phyloP scores from a whole-genome alignment of 2,888 invertebrate genomes.

The Trachelus iudaicus region DNA sequence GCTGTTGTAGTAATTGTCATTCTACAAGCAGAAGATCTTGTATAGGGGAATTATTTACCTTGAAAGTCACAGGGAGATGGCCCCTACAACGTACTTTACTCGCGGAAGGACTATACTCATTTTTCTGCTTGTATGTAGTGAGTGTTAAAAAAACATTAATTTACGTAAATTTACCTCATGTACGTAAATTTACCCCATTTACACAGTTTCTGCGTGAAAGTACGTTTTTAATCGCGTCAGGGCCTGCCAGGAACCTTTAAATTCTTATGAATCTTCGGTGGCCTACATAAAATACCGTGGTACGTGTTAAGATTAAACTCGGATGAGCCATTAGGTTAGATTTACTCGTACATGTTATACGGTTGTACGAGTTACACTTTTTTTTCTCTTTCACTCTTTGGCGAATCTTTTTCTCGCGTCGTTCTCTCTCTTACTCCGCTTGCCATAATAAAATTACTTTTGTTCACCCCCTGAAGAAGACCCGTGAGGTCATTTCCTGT shows the following conservation, averaged over 20 bases:
- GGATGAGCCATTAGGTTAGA: background rate
- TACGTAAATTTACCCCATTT: background rate
- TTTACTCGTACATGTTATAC: background rate
- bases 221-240: background rate
- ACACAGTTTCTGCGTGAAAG: background rate
- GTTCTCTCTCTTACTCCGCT: background rate
- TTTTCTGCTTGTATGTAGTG: background rate
- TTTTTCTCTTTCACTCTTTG: background rate
- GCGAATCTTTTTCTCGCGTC: background rate
- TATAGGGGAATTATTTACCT: background rate
- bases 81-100: background rate
- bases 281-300: background rate
- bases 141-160: background rate
- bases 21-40: background rate
- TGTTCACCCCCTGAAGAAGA: background rate
- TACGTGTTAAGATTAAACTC: background rate
- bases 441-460: background rate
- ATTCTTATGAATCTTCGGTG: background rate
- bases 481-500: background rate
- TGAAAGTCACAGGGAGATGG: background rate
- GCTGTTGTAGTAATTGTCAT: background rate
- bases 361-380: background rate
- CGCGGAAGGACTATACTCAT: background rate
- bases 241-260: background rate
- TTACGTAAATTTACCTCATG: background rate